Base-by-base conservation (phyloP, 2,113 vertebrate species). In the Paralichthys olivaceus region DNA sequence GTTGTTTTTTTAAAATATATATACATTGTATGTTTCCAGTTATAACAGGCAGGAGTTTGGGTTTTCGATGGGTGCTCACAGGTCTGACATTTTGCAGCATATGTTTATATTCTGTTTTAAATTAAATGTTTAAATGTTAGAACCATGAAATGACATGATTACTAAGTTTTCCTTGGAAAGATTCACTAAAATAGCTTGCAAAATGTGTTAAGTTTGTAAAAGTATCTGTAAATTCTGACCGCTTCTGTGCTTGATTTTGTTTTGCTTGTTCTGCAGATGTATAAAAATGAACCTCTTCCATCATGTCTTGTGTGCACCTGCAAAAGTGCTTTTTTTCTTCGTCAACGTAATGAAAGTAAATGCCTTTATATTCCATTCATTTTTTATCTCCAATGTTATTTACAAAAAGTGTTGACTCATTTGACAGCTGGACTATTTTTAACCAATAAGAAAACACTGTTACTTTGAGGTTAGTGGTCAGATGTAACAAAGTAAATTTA, bases 291-390 rank as follows among this genome's bases (percentile, higher is more conserved):
- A 75, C 55, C 34, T 58, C 45, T 49, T 72, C 77, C 23, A 68
- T 74, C 11, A 60, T 65, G 64, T 87, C 69, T 71, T 51, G 71
- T 89, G 79, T 84, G 79, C 66, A 77, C 47, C 58, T 60, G 56
- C 57, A 64, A 66, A 86, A 81, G 79, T 87, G 79, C 68, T 90
- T 80, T 4, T 86, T 63, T 37, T 80, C 61, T 88, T 82, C 80
- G 59, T 87, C 17, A 77, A 53, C 15, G 23, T 70, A 61, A 64
- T 78, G 71, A 72, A 84, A 90, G 80, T 89, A 91, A 90, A 89
- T 60, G 73, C 77, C 71, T 91, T 91, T 78, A 60, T 87, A 84
- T 75, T 83, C n/a, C 12, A 63, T 26, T 40, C 5, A 5, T 13
- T 67, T 47, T 76, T 34, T 29, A 25, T 75, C 37, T 70, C 23